Percentiles rank a stretch among this genome's conserved stretches.
These are phyloP conservation scores for Anagyrus pseudococci DNA, from an alignment of 2,888 invertebrate species.

Conservation along the genomic window DNA sequence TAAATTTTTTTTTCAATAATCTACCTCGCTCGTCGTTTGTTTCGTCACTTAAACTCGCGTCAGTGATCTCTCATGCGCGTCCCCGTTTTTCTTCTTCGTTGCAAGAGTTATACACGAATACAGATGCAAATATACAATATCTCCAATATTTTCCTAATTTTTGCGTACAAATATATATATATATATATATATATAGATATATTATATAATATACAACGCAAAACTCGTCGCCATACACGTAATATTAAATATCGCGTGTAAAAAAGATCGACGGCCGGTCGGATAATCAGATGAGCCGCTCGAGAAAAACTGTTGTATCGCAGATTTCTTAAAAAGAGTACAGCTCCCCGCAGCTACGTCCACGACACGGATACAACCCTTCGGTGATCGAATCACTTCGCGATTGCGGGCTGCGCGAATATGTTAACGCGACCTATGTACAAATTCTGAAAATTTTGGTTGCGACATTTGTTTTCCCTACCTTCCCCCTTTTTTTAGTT, in stretches of 20 bases:
- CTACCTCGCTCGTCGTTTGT: slow-evolving; percentile 7
- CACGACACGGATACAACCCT: too few species aligned
- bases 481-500: too few species aligned
- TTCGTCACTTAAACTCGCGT: slow-evolving; percentile 2
- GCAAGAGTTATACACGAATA: slow-evolving; percentile 24
- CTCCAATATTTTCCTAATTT: too few species aligned
- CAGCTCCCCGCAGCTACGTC: too few species aligned
- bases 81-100: slow-evolving; percentile 17
- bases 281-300: slow-evolving; percentile 26
- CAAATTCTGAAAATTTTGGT: too few species aligned
- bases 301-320: slow-evolving; percentile 32
- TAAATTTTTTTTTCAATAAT: not conserved
- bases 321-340: slow-evolving; percentile 11
- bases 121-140: too few species aligned
- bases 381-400: too few species aligned
- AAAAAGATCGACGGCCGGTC: slow-evolving; percentile 10
- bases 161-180: slow-evolving; percentile 25
- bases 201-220: slow-evolving; percentile 33
- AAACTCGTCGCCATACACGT: slow-evolving; percentile 22
- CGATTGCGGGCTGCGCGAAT: too few species aligned
- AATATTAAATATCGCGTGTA: slow-evolving; percentile 33
- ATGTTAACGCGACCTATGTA: too few species aligned
- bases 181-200: too few species aligned
- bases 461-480: too few species aligned
- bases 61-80: slow-evolving; percentile 8